A percentile compares a stretch with the other conserved stretches of the same genome.
These are phyloP conservation scores for Halictus ligatus DNA, from an alignment of 2,888 invertebrate species.

Conservation along the genomic window DNA sequence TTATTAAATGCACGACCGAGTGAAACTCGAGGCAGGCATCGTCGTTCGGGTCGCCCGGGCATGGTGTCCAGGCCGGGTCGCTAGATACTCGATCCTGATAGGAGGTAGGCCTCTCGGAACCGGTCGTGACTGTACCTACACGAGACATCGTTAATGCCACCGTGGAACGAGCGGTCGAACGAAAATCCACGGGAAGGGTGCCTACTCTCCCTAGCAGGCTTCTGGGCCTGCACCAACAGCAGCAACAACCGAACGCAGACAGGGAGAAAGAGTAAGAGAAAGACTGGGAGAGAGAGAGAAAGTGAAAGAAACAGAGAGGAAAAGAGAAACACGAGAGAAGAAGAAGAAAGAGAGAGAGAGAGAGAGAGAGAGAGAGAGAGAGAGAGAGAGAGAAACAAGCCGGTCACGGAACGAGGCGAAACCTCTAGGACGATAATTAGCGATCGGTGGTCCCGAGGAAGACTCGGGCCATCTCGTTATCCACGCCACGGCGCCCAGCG, in stretches of 20 bases:
- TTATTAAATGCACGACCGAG: slow-evolving; percentile 13
- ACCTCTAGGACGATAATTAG: slow-evolving; percentile 74
- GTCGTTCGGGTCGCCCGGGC: slow-evolving; percentile 48
- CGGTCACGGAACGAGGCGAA: slow-evolving; percentile 56
- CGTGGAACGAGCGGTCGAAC: slow-evolving; percentile 62
- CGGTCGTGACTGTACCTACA: slow-evolving; percentile 79
- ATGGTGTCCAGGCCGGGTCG: slow-evolving; percentile 49
- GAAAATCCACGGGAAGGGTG: slow-evolving; percentile 65
- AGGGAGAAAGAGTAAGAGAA: background rate
- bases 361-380: background rate
- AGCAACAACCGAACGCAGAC: background rate
- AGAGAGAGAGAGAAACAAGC: slow-evolving; percentile 10
- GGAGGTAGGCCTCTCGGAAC: slow-evolving; percentile 73
- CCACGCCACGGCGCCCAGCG: slow-evolving; percentile 75
- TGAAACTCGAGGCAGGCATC: slow-evolving; percentile 57
- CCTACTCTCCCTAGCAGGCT: slow-evolving; percentile 35
- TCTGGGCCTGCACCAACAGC: slow-evolving; percentile 33
- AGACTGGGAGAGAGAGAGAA: no score
- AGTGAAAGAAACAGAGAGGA: slow-evolving; percentile 14
- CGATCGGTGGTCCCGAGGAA: slow-evolving; percentile 68
- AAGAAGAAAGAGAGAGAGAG: background rate
- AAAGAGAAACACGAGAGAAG: background rate
- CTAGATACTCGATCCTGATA: slow-evolving; percentile 69
- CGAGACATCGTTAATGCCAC: slow-evolving; percentile 75
- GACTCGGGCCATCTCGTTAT: slow-evolving; percentile 72